phyloP scores from a whole-genome alignment of 2,888 invertebrate genomes.

The Oxytorus armatus region DNA sequence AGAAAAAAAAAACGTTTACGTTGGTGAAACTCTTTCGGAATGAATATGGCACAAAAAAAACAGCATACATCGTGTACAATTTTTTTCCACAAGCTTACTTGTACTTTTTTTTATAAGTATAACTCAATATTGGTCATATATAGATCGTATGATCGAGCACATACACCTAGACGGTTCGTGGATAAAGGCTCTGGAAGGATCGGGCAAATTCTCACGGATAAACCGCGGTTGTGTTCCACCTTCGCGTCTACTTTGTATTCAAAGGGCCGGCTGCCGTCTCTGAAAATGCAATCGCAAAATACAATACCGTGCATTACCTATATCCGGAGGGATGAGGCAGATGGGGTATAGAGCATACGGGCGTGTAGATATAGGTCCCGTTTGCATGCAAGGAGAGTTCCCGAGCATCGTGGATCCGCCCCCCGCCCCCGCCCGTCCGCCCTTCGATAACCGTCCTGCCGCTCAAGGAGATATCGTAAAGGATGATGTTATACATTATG shows the following conservation, averaged over 20 bases:
- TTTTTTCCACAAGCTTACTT: slow-evolving; percentile 16
- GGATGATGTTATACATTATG: slow-evolving; percentile 83
- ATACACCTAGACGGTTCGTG: background rate
- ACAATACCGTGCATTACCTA: slow-evolving; percentile 83
- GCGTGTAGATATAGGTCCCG: slow-evolving; percentile 10
- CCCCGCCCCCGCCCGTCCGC: background rate
- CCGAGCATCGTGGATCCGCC: slow-evolving; percentile 42
- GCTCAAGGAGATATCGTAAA: slow-evolving; percentile 80
- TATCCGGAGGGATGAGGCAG: slow-evolving; percentile 70
- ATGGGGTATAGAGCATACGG: slow-evolving; percentile 10
- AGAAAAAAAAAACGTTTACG: too few relatives aligned
- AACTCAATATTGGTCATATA: slow-evolving; percentile 34
- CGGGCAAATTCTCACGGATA: slow-evolving; percentile 37
- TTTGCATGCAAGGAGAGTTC: slow-evolving; percentile 29
- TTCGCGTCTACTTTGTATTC: slow-evolving; percentile 81
- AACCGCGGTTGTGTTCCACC: slow-evolving; percentile 24
- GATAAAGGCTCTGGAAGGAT: slow-evolving; percentile 34
- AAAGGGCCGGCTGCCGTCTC: slow-evolving; percentile 82
- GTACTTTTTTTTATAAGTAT: slow-evolving; percentile 7
- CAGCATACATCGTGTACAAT: background rate
- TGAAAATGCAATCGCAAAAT: slow-evolving; percentile 84
- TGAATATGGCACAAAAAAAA: background rate
- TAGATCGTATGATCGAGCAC: slow-evolving; percentile 42
- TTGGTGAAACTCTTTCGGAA: background rate
- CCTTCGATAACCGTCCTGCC: slow-evolving; percentile 59